Percentiles rank a stretch among this genome's conserved stretches.
These are phyloP conservation scores for Papilio aristodemus DNA, from an alignment of 1,140 invertebrate genomes.

Conservation along the genomic window DNA sequence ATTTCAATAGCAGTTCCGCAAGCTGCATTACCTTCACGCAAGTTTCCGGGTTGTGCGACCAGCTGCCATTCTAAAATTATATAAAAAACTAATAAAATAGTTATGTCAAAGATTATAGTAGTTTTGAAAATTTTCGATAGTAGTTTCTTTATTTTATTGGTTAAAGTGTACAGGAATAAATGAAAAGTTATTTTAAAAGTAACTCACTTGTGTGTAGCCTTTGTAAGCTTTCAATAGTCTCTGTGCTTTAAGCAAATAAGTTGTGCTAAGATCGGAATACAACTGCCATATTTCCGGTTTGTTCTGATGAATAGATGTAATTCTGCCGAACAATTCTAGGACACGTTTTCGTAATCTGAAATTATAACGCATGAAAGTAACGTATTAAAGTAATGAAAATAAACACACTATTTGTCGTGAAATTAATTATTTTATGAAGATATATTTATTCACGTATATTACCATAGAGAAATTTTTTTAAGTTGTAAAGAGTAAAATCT, in stretches of 20 bases:
- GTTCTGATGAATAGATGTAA: conserved; percentile 85
- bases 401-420: not conserved
- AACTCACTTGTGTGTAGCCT: conserved; percentile 80
- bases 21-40: conserved; percentile 74
- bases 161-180: too few species aligned
- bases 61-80: conserved; percentile 78
- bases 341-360: conserved; percentile 82
- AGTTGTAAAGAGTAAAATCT: too few species aligned
- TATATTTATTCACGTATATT: too few species aligned
- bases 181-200: not conserved
- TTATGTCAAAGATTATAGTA: not conserved
- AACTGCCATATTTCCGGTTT: conserved; percentile 89
- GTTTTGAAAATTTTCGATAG: too few species aligned
- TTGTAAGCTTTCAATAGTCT: conserved; percentile 83
- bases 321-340: conserved; percentile 89
- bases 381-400: not conserved
- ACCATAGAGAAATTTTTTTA: too few species aligned
- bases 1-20: conserved; percentile 57
- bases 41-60: conserved; percentile 81
- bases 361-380: not conserved
- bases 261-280: conserved; percentile 86
- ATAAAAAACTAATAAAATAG: conserved; percentile 39
- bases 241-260: conserved; percentile 82
- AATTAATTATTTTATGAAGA: too few species aligned
- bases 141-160: too few species aligned